phyloP scores from a whole-genome alignment of 2,797 vertebrate genomes.

The Moxostoma hubbsi region DNA sequence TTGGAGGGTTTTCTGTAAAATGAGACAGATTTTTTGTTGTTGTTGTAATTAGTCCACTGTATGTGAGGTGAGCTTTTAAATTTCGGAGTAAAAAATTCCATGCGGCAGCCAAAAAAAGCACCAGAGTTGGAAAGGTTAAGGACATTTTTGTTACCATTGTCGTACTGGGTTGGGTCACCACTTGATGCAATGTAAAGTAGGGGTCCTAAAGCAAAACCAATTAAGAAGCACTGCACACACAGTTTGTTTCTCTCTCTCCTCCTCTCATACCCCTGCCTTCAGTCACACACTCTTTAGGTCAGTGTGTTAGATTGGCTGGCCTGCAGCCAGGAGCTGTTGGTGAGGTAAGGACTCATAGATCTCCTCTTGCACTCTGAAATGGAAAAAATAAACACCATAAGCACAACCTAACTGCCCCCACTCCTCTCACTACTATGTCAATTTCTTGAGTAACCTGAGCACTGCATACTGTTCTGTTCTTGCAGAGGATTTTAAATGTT shows the following conservation, averaged over 20 bases:
- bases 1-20: no score
- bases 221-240: no score
- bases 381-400: constrained; percentile 29
- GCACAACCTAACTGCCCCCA: constrained; percentile 5
- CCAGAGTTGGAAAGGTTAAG: no score
- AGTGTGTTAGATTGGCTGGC: constrained; percentile 54
- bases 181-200: no score
- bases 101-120: no score
- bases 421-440: not conserved
- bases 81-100: no score
- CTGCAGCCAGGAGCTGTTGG: constrained; percentile 34
- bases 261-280: not conserved
- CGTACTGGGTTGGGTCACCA: no score
- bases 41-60: no score
- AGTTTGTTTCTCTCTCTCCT: not conserved
- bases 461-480: not conserved
- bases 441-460: not conserved
- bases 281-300: constrained; percentile 48
- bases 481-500: not conserved
- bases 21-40: no score
- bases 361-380: constrained; percentile 28
- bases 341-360: constrained; percentile 38
- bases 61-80: no score
- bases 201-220: no score
- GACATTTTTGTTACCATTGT: no score